Conservation (phyloP, 2,113 vertebrate species). For the Crotalus tigris region DNA sequence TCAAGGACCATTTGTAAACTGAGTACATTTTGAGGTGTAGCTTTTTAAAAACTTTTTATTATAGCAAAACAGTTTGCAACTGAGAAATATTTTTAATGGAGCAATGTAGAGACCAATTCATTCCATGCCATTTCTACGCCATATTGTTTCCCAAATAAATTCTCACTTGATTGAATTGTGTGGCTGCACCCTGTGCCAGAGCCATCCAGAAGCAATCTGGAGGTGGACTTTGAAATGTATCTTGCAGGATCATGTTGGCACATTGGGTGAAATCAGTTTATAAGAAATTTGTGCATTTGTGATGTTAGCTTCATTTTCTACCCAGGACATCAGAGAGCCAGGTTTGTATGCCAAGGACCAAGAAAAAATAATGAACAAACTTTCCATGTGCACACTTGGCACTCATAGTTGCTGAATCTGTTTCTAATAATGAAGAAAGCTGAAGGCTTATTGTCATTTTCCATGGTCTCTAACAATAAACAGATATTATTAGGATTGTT, state of each 20-base stretch:
- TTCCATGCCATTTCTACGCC: background rate
- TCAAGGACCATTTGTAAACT: background rate
- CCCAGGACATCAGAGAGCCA: background rate
- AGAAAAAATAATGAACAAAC: background rate
- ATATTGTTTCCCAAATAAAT: background rate
- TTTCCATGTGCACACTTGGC: background rate
- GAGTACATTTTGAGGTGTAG: background rate
- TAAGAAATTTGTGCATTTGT: background rate
- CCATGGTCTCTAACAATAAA: constrained; percentile 2
- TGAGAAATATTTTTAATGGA: background rate
- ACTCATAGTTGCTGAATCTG: background rate
- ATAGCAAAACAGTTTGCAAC: background rate
- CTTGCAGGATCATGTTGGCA: background rate
- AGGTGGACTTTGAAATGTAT: background rate
- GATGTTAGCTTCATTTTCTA: background rate
- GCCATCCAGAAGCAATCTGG: background rate
- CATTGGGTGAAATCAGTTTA: background rate
- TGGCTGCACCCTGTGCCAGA: background rate
- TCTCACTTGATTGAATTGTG: background rate
- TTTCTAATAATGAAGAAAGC: constrained; percentile 2
- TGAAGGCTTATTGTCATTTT: constrained; percentile 14
- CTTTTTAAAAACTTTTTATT: background rate
- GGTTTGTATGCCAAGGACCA: background rate
- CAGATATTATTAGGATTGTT: constrained; percentile 3
- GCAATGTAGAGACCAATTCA: background rate